These are phyloP conservation scores for Oenanthe melanoleuca DNA, from an alignment of 2,113 vertebrate species.

Conservation along the genomic window DNA sequence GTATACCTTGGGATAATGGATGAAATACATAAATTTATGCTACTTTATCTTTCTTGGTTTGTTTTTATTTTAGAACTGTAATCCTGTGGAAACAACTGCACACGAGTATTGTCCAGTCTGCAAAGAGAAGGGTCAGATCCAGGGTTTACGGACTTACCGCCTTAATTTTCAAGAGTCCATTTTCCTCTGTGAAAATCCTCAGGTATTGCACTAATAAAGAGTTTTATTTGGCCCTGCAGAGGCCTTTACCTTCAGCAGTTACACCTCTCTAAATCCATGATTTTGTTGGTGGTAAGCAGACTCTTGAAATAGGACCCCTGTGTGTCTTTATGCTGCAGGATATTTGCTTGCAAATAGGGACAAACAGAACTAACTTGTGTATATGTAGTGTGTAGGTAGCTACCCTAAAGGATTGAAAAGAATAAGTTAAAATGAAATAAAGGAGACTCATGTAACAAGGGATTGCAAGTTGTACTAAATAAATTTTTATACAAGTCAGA, in stretches of 20 bases:
- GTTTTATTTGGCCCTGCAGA: neutral
- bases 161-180: conserved; percentile 90
- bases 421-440: neutral
- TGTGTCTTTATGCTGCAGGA: neutral
- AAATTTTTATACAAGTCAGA: neutral
- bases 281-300: neutral
- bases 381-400: neutral
- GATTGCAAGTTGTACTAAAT: neutral
- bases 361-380: neutral
- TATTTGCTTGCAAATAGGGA: neutral
- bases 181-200: conserved; percentile 88
- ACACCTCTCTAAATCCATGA: neutral
- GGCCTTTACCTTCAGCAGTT: neutral
- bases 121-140: conserved; percentile 80
- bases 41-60: conserved; percentile 39
- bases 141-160: conserved; percentile 79
- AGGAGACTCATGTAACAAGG: neutral
- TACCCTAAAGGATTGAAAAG: neutral
- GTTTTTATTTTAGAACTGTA: conserved; percentile 71
- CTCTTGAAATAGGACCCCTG: neutral
- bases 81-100: conserved; percentile 33
- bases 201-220: conserved; percentile 73
- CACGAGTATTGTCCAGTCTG: conserved; percentile 85
- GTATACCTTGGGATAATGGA: neutral
- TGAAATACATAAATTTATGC: neutral